Conservation (phyloP, 2,797 vertebrate genomes). For the Dromococcyx pavoninus region DNA sequence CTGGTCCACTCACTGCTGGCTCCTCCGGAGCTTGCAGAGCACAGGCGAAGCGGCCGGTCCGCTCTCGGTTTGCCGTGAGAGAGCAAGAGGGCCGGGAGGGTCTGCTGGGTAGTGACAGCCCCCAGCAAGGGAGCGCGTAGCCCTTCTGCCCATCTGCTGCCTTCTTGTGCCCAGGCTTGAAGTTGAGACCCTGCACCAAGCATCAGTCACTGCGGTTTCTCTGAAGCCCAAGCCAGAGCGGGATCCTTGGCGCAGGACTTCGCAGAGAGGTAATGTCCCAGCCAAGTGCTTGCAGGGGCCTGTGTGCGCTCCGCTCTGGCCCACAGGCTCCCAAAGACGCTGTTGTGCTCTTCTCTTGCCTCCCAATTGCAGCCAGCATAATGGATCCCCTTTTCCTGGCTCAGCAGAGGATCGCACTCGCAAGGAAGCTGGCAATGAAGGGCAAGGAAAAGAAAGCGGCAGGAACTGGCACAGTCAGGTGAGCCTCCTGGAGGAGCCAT, state of each 20-base stretch:
- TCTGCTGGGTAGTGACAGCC: rapidly evolving
- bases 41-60: too few species aligned
- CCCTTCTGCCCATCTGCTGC: neutral
- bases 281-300: neutral
- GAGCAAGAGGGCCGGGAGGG: too few species aligned
- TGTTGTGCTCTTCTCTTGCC: neutral
- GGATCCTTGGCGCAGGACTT: neutral
- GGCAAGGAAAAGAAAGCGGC: too few species aligned
- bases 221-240: neutral
- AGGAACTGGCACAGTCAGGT: too few species aligned
- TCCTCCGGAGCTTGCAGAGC: too few species aligned
- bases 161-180: neutral
- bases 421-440: too few species aligned
- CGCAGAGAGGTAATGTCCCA: neutral
- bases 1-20: too few species aligned
- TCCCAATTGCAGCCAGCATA: neutral
- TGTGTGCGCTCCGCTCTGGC: neutral
- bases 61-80: too few species aligned
- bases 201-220: rapidly evolving
- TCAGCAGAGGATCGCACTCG: too few species aligned
- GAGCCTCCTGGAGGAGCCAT: too few species aligned
- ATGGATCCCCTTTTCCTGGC: too few species aligned
- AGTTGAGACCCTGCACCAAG: rapidly evolving
- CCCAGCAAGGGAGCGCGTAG: neutral
- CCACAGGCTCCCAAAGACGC: neutral